phyloP scores from a whole-genome alignment of 2,888 invertebrate genomes.

The Elegia similella region DNA sequence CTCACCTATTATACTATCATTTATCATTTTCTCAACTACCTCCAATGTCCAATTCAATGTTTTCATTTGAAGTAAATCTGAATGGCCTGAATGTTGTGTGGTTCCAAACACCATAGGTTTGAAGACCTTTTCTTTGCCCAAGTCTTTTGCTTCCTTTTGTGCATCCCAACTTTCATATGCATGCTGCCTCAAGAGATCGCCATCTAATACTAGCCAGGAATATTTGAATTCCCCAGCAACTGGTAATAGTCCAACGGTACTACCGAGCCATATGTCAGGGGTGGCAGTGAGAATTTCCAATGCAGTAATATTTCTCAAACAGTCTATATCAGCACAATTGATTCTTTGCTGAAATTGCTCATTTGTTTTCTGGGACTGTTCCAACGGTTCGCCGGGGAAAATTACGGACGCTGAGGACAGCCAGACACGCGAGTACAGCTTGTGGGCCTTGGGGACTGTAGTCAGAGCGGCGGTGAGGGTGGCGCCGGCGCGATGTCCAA shows the following conservation, averaged over 20 bases:
- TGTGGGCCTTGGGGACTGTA: constrained; percentile 80
- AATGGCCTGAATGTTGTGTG: constrained; percentile 87
- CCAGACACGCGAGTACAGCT: constrained; percentile 89
- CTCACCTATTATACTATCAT: constrained; percentile 83
- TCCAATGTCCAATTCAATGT: constrained; percentile 85
- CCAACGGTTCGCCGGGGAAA: constrained; percentile 84
- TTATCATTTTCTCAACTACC: constrained; percentile 84
- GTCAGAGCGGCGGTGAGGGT: constrained; percentile 90
- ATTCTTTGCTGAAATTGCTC: constrained; percentile 81
- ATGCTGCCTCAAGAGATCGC: constrained; percentile 84
- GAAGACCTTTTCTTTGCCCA: constrained; percentile 67
- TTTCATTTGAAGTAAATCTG: constrained; percentile 81
- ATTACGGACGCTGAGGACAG: constrained; percentile 89
- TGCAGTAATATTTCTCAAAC: constrained; percentile 77
- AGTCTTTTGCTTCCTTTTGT: constrained; percentile 57
- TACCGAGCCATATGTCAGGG: constrained; percentile 87
- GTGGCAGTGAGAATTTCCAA: constrained; percentile 85
- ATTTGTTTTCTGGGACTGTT: constrained; percentile 83
- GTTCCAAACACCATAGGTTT: constrained; percentile 86
- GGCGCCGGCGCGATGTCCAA: constrained; percentile 93
- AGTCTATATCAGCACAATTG: constrained; percentile 81
- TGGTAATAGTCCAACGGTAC: constrained; percentile 82
- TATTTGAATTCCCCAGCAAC: constrained; percentile 84
- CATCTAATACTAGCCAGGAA: constrained; percentile 90
- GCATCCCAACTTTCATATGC: constrained; percentile 84